Evolutionary conservation across 2,113 vertebrate species (phyloP).

Genomic region (Brachyistius frenatus): DNA sequence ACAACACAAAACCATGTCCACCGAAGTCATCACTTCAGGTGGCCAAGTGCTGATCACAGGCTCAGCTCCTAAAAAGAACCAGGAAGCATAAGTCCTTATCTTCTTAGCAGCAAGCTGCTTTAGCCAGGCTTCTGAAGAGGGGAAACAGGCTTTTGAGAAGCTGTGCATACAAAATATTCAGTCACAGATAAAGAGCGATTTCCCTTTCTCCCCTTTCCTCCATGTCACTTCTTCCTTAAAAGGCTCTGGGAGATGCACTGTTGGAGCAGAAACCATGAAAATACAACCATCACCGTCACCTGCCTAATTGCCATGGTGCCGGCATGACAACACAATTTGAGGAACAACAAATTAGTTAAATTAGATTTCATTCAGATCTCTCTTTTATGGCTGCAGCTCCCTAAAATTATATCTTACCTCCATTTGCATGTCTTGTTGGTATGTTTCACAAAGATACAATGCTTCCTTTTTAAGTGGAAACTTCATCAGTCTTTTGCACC

Average conservation of each 20-base stretch:
- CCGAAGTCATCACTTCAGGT: conserved; percentile 29
- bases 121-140: conserved; percentile 46
- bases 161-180: conserved; percentile 56
- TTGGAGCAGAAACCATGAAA: conserved; percentile 42
- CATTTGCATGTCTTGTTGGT: conserved; percentile 38
- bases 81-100: conserved; percentile 62
- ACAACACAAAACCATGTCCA: conserved; percentile 19
- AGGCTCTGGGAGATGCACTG: conserved; percentile 20
- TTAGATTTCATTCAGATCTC: conserved; percentile 46
- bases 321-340: conserved; percentile 37
- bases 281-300: conserved; percentile 29
- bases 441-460: conserved; percentile 32
- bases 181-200: conserved; percentile 55
- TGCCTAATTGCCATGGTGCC: conserved; percentile 54
- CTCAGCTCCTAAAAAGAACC: conserved; percentile 41
- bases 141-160: conserved; percentile 54
- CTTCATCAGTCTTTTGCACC: conserved; percentile 26
- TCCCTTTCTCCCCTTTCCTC: conserved; percentile 20
- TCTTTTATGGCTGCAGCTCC: conserved; percentile 23
- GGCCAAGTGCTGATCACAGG: conserved; percentile 58
- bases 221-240: conserved; percentile 27
- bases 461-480: not conserved
- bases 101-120: conserved; percentile 69
- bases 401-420: conserved; percentile 28
- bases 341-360: conserved; percentile 24